Evolutionary conservation across 2,888 invertebrate species (phyloP), one percentile per base, ranked within the genome.

Genomic region (Teleogryllus oceanicus): DNA sequence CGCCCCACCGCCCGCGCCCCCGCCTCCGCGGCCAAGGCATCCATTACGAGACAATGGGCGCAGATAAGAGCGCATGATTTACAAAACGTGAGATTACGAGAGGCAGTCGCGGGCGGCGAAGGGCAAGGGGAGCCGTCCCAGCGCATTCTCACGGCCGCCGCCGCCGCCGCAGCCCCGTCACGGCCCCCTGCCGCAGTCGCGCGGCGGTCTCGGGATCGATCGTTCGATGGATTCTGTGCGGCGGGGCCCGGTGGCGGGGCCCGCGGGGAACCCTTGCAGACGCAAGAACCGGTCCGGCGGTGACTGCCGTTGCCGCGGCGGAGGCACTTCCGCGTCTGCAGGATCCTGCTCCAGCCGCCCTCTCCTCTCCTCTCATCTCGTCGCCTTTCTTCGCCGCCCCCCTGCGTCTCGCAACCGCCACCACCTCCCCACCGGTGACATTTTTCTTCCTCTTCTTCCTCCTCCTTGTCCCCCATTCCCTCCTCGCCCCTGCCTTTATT

Each of bases 61-160:
- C 62, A 62, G 62, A 62, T 62, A 62, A 62, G 62, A 62, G 62
- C n/a, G 62, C 62, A 62, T 62, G 62, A 62, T 62, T 62, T 62
- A 62, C 62, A 62, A 62, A 62, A 62, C 62, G 62, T 62, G 62
- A 62, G 62, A 62, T 62, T 62, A 62, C 16, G 62, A n/a, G 62
- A 13, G 62, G 62, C 62, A 62, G 62, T 62, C 62, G 62, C 62
- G 13, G 62, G 62, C n/a, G 62, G 62, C 62, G 62, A 62, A 18
- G 62, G 16, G 62, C 13, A 62, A 62, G 13, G 62, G n/a, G 62
- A 62, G n/a, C 62, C 5, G 13, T 8, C 16, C 62, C 62, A 5
- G 16, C 62, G n/a, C 62, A 62, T 62, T 62, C 62, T 62, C 62
- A 18, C 62, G 62, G n/a, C 16, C 62, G 13, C 62, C 62, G 62